Conservation (phyloP, 2,888 invertebrate genomes). For the Ormyrus nitidulus region DNA sequence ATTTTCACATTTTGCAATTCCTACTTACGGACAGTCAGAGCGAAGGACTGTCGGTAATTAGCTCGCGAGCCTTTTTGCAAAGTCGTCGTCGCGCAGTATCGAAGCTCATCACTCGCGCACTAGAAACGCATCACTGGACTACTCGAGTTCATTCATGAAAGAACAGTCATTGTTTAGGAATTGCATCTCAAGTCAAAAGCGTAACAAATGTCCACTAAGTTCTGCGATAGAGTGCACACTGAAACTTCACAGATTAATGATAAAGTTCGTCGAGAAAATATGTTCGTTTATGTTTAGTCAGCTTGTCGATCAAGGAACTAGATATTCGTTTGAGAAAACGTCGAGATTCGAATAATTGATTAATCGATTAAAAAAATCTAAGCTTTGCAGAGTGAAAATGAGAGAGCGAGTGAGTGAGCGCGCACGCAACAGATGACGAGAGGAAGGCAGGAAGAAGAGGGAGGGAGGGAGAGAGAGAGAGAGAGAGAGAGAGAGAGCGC, state of each 20-base stretch:
- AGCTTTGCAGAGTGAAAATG: slow-evolving; percentile 10
- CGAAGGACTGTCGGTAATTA: not conserved
- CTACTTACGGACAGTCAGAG: not conserved
- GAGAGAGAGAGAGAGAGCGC: slow-evolving; percentile 24
- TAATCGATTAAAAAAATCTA: not conserved
- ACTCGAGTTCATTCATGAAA: not conserved
- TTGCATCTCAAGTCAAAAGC: too few species aligned
- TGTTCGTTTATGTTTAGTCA: not conserved
- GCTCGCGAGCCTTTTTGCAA: not conserved
- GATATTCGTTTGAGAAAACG: not conserved
- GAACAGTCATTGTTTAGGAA: not conserved
- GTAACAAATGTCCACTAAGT: not conserved
- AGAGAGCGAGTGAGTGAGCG: slow-evolving; percentile 28
- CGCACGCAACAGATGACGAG: not conserved
- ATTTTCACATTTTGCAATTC: slow-evolving; percentile 31
- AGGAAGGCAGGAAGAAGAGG: slow-evolving; percentile 33
- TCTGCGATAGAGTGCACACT: not conserved
- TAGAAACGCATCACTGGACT: not conserved
- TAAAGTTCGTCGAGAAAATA: not conserved
- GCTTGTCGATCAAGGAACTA: not conserved
- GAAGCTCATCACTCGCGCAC: slow-evolving; percentile 2
- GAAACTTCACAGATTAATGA: slow-evolving; percentile 5
- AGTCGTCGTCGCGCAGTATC: not conserved
- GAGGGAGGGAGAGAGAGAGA: slow-evolving; percentile 45
- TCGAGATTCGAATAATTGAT: slow-evolving; percentile 7